phyloP scores from a whole-genome alignment of 2,113 vertebrate genomes.

The Cebus imitator region DNA sequence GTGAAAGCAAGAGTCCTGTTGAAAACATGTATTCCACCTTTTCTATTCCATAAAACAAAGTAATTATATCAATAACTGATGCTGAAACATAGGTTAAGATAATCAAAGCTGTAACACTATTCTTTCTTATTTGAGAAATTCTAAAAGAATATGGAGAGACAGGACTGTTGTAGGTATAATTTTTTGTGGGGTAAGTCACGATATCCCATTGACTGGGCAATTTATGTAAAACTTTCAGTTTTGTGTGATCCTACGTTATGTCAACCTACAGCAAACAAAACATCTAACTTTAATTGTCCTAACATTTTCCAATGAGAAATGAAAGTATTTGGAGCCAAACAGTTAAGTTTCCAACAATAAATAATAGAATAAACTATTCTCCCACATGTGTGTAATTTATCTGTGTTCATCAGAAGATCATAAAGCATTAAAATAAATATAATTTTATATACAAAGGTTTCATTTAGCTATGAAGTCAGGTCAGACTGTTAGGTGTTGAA shows the following conservation, averaged over 20 bases:
- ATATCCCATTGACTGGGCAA: neutral
- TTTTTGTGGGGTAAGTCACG: neutral
- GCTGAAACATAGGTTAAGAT: neutral
- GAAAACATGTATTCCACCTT: neutral
- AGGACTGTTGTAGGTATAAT: neutral
- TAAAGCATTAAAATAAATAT: neutral
- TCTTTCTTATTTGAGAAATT: neutral
- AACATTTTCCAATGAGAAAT: neutral
- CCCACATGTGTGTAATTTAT: neutral
- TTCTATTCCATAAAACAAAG: neutral
- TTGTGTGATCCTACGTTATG: neutral
- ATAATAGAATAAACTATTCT: neutral
- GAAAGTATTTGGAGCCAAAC: neutral
- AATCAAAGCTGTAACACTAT: neutral
- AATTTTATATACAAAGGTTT: neutral
- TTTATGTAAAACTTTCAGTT: neutral
- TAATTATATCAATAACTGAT: neutral
- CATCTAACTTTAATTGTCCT: neutral
- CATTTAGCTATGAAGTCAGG: neutral
- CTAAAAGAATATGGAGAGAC: neutral
- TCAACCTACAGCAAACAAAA: neutral
- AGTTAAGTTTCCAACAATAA: neutral
- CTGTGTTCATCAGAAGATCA: neutral
- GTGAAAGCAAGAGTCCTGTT: neutral
- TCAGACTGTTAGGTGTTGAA: neutral